Evolutionary conservation across 2,797 vertebrate species (phyloP).

Genomic region (Lepus townsendii): DNA sequence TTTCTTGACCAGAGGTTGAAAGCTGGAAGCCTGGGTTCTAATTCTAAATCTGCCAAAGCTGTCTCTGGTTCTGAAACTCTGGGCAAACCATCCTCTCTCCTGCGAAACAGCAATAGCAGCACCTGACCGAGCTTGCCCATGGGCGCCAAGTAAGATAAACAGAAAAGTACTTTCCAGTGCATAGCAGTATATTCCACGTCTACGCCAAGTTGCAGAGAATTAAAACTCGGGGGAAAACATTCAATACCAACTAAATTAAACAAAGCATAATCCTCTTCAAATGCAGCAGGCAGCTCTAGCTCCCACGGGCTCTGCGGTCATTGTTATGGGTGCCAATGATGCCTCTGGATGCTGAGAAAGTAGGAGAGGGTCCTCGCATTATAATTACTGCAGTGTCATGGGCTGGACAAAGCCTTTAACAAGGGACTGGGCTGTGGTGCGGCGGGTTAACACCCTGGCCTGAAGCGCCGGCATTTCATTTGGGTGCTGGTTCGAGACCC

Average conservation of each 20-base stretch:
- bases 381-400: neutral
- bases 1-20: neutral
- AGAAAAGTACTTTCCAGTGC: neutral
- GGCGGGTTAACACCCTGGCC: too few species aligned
- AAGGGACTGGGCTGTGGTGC: neutral
- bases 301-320: neutral
- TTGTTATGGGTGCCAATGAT: slow-evolving; percentile 14
- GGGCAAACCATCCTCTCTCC: neutral
- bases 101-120: neutral
- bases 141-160: neutral
- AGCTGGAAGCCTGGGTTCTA: neutral
- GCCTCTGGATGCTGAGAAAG: neutral
- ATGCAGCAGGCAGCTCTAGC: neutral
- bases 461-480: too few species aligned
- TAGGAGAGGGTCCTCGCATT: neutral
- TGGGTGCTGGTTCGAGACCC: too few species aligned
- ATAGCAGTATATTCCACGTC: neutral
- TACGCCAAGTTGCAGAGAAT: slow-evolving; percentile 17
- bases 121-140: accelerated
- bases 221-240: slow-evolving; percentile 30
- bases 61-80: neutral
- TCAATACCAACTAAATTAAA: slow-evolving; percentile 51
- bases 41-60: neutral
- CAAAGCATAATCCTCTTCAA: slow-evolving; percentile 17
- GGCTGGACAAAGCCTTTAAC: neutral